Base-by-base conservation (phyloP, 1,140 invertebrate genomes). In the Cherax quadricarinatus region DNA sequence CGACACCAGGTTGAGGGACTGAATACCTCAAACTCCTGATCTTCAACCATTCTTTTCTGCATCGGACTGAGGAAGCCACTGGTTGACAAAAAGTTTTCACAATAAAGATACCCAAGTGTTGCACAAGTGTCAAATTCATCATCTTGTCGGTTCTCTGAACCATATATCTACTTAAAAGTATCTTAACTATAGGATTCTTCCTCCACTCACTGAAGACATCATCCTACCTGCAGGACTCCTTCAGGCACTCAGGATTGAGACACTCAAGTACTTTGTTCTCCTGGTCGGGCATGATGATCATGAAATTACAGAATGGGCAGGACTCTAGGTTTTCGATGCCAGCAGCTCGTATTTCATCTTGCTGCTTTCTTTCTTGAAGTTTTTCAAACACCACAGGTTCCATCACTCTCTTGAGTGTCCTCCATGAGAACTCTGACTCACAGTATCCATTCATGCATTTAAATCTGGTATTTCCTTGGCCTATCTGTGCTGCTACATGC, bases 281-380 rank as follows among this genome's bases (percentile, higher is more conserved):
- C 12, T 95, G 94, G 41, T 96, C 94, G 1, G 89, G 89, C 78
- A 95, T 95, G 73, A 83, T 90, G 24, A 95, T 96, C 49, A 95
- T 95, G 94, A 96, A 97, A 89, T 96, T 95, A 94, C 96, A 97
- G 94, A 96, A 97, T 5, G 96, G 96, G 94, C 97, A 97, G 0
- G 94, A 94, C 24, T 96, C 96, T 30, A 97, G 95, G 89, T 96
- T 96, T 53, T 96, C 95, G 41, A 97, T 95, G 49, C 95, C 95
- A 4, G 96, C 96, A 1, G 62, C 80, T 10, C 7, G 21, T 21
- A 93, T 81, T 51, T 93, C 93, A 75, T 91, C 93, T 41, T 80
- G 83, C 80, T 93, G 93, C 9, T 85, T 41, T 70, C 85, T 73
- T 49, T 93, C 89, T 41, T 60, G 85, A 66, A 90, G 57, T 82